These are phyloP conservation scores for Monomorium pharaonis DNA, from an alignment of 1,140 invertebrate species.

Conservation along the genomic window DNA sequence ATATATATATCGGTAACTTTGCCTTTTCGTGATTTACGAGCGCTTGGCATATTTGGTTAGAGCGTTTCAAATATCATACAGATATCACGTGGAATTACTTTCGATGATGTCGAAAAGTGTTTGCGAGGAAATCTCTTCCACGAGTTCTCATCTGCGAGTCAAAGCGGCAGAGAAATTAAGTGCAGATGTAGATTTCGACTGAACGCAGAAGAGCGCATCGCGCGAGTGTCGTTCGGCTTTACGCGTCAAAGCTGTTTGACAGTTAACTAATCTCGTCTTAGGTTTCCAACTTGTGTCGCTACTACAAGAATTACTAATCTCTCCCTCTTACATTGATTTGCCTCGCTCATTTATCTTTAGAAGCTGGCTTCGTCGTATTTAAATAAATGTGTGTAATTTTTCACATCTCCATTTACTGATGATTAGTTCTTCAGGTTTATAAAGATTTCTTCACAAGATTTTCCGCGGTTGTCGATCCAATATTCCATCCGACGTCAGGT, in stretches of 20 bases:
- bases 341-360: not conserved
- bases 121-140: not conserved
- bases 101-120: not conserved
- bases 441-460: not conserved
- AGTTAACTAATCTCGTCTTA: slow-evolving; percentile 20
- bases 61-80: slow-evolving; percentile 25
- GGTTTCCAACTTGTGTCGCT: slow-evolving; percentile 3
- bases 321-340: not conserved
- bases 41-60: slow-evolving; percentile 4
- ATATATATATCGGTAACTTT: slow-evolving; percentile 26
- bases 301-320: not conserved
- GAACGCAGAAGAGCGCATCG: slow-evolving; percentile 8
- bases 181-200: slow-evolving; percentile 40
- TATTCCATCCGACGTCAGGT: not conserved
- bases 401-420: not conserved
- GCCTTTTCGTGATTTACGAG: slow-evolving; percentile 29
- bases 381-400: not conserved
- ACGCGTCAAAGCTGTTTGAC: slow-evolving; percentile 25
- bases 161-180: slow-evolving; percentile 13
- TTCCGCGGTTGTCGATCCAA: not conserved
- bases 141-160: not conserved
- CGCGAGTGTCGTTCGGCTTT: not conserved
- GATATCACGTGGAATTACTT: slow-evolving; percentile 34
- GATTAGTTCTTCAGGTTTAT: not conserved
- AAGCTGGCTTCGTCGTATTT: not conserved